phyloP scores from a whole-genome alignment of 1,140 invertebrate species.

The Chionoecetes opilio region DNA sequence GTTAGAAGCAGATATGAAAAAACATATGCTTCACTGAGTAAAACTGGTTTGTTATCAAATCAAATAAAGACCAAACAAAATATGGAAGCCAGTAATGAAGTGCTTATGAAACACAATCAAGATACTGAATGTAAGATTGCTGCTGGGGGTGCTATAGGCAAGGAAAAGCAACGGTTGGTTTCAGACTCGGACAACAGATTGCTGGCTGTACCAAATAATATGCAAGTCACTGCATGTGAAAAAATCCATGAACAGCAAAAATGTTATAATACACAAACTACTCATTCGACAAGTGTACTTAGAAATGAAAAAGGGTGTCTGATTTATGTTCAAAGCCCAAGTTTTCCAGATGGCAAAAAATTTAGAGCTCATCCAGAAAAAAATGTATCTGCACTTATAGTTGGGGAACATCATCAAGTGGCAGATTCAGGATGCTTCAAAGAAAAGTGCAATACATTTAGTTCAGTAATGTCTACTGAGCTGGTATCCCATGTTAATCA shows the following conservation, averaged over 20 bases:
- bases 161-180: not conserved
- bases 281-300: not conserved
- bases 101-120: not conserved
- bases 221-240: not conserved
- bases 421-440: too few species aligned
- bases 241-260: not conserved
- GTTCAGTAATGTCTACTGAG: not conserved
- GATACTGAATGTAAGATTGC: not conserved
- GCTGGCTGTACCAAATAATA: not conserved
- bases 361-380: too few species aligned
- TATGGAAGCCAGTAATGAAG: not conserved
- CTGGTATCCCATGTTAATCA: not conserved
- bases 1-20: constrained; percentile 43
- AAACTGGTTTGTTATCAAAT: not conserved
- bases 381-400: too few species aligned
- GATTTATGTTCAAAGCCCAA: constrained; percentile 10
- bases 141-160: not conserved
- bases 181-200: not conserved
- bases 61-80: not conserved
- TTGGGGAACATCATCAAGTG: too few species aligned
- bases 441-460: constrained; percentile 1
- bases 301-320: not conserved
- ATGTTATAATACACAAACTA: not conserved
- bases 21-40: constrained; percentile 55
- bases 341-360: not conserved